Percentiles rank a stretch among this genome's conserved stretches.
phyloP scores from a whole-genome alignment of 53 echinoderm and acorn worm genomes.

The Henricia sp. region DNA sequence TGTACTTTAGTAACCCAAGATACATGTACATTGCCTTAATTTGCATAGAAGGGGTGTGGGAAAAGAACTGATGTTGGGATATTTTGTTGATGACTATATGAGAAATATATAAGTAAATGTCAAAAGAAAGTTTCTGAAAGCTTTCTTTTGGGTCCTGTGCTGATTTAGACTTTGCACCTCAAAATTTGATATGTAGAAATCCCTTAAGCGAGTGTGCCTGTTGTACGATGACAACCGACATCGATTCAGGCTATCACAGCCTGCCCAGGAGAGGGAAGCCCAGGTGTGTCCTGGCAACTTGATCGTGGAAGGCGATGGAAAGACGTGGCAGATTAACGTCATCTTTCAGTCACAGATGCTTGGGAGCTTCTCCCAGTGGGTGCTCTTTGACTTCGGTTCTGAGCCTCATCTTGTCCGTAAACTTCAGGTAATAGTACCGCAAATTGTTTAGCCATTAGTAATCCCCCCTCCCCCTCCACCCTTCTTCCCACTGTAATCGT shows the following conservation, averaged over 20 bases:
- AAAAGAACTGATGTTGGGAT: too few species aligned
- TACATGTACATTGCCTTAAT: too few species aligned
- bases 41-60: too few species aligned
- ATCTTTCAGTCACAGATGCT: slow-evolving; percentile 57
- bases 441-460: background rate
- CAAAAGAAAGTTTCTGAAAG: too few species aligned
- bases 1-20: too few species aligned
- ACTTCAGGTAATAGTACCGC: slow-evolving; percentile 22
- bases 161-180: too few species aligned
- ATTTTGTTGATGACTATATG: too few species aligned
- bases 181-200: slow-evolving; percentile 59
- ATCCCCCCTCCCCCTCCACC: background rate
- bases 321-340: slow-evolving; percentile 64
- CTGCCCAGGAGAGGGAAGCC: slow-evolving; percentile 59
- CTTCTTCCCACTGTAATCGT: background rate
- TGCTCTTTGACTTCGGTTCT: slow-evolving; percentile 83
- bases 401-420: slow-evolving; percentile 37
- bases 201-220: slow-evolving; percentile 76
- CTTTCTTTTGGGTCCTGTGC: too few species aligned
- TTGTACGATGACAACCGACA: slow-evolving; percentile 82
- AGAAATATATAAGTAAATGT: too few species aligned
- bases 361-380: slow-evolving; percentile 87
- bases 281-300: slow-evolving; percentile 80
- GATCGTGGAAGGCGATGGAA: slow-evolving; percentile 23
- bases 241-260: slow-evolving; percentile 75